These are phyloP conservation scores for Euschistus heros DNA, from an alignment of 1,140 invertebrate species.

Conservation along the genomic window DNA sequence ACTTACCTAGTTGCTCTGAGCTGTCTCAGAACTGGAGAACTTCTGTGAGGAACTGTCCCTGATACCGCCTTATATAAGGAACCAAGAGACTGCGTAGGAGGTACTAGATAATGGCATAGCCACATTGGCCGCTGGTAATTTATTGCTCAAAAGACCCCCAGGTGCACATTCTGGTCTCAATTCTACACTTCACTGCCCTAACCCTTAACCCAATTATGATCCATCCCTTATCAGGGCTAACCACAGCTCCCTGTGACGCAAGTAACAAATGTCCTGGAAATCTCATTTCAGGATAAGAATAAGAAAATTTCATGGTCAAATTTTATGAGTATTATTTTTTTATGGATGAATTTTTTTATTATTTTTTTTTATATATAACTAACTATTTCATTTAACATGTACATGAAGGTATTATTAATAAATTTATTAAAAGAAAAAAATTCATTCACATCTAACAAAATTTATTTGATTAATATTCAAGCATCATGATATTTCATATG, in stretches of 20 bases:
- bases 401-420: no score
- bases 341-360: no score
- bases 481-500: no score
- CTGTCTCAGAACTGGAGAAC: constrained; percentile 4
- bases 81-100: no score
- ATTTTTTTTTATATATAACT: no score
- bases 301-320: no score
- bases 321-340: no score
- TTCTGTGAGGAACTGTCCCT: neutral
- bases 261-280: constrained; percentile 9
- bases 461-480: no score
- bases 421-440: no score
- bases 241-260: constrained; percentile 1
- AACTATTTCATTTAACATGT: no score
- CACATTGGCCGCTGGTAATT: neutral
- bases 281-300: constrained; percentile 7
- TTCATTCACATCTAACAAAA: no score
- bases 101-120: no score
- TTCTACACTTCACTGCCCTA: constrained; percentile 6
- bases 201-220: constrained; percentile 12
- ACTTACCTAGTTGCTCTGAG: constrained; percentile 2
- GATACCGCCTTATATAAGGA: neutral
- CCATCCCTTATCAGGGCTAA: constrained; percentile 10
- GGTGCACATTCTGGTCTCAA: constrained; percentile 3
- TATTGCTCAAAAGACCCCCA: constrained; percentile 10